Conservation (phyloP, 2,113 vertebrate genomes). For the Rattus rattus region DNA sequence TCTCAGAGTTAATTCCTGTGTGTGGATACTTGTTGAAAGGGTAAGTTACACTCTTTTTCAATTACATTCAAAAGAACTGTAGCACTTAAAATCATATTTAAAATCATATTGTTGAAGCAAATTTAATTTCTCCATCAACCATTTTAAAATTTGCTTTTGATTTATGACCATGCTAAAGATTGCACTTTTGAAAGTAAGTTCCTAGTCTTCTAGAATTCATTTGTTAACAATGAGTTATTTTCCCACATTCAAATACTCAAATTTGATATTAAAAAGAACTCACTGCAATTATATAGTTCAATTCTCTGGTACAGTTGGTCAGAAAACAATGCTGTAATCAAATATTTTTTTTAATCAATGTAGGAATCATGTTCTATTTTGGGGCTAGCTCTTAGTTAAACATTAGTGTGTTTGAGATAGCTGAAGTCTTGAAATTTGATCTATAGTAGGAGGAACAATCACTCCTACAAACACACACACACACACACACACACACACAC, state of each 20-base stretch:
- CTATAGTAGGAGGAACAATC: not conserved
- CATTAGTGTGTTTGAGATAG: not conserved
- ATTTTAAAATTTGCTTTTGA: constrained; percentile 41
- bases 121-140: constrained; percentile 13
- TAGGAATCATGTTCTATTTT: not conserved
- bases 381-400: not conserved
- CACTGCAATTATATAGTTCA: not conserved
- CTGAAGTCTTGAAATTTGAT: not conserved
- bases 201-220: not conserved
- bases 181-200: constrained; percentile 12
- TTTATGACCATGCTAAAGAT: not conserved
- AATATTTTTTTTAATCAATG: not conserved
- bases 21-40: not conserved
- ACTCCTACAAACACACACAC: not conserved
- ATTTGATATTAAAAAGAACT: not conserved
- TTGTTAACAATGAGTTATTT: not conserved
- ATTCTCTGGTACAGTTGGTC: not conserved
- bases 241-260: not conserved
- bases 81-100: not conserved
- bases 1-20: not conserved
- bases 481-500: not conserved
- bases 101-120: constrained; percentile 11
- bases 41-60: constrained; percentile 17
- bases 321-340: not conserved
- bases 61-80: not conserved